phyloP scores from a whole-genome alignment of 2,888 invertebrate genomes.

The Galerucella nymphaeae region DNA sequence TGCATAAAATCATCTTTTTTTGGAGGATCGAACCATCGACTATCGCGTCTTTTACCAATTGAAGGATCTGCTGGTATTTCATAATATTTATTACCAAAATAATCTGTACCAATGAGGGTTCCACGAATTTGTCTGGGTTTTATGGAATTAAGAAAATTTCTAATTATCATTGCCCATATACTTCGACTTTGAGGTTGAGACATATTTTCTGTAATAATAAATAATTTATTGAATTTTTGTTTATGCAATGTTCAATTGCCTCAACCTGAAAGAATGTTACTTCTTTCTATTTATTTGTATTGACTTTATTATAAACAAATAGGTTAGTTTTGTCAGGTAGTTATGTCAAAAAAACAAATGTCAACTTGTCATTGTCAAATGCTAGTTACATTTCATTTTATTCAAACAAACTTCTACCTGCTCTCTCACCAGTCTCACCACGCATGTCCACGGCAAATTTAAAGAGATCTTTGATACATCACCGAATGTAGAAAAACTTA shows the following conservation, averaged over 20 bases:
- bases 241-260: background rate
- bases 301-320: background rate
- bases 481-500: conserved; percentile 2
- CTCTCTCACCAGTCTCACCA: too few relatives aligned
- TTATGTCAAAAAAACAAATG: background rate
- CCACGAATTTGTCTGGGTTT: conserved; percentile 69
- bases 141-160: conserved; percentile 74
- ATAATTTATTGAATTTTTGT: background rate
- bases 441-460: conserved; percentile 26
- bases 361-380: conserved; percentile 27
- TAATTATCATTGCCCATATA: conserved; percentile 65
- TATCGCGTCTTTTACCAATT: conserved; percentile 72
- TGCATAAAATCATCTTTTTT: conserved; percentile 74
- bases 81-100: conserved; percentile 84
- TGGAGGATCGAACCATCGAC: conserved; percentile 80
- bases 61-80: conserved; percentile 79
- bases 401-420: conserved; percentile 28
- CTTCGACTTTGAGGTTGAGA: conserved; percentile 56
- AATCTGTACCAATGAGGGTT: conserved; percentile 76
- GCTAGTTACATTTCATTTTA: conserved; percentile 39
- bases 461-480: conserved; percentile 14
- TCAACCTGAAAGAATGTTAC: background rate
- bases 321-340: conserved; percentile 4
- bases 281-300: too few relatives aligned
- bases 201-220: conserved; percentile 45